phyloP scores from a whole-genome alignment of 2,888 invertebrate genomes.

The Phlogophora meticulosa region DNA sequence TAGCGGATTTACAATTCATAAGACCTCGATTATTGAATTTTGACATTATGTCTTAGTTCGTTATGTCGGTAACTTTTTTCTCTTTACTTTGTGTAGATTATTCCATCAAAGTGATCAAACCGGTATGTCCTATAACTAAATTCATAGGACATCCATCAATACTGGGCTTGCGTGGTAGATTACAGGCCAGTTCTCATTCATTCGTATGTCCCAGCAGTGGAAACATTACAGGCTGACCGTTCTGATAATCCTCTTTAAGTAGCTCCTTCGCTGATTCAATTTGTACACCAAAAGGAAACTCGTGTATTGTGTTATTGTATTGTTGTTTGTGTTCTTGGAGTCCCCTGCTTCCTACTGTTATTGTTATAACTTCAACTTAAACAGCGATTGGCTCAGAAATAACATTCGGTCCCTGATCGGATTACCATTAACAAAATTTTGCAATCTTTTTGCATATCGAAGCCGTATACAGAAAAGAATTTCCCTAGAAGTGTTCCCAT shows the following conservation, averaged over 20 bases:
- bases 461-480: slow-evolving; percentile 11
- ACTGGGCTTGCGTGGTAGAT: no score
- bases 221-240: no score
- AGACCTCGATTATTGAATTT: slow-evolving; percentile 8
- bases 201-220: no score
- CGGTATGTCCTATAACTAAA: no score
- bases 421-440: slow-evolving; percentile 33
- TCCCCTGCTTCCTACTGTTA: slow-evolving; percentile 24
- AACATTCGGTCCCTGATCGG: slow-evolving; percentile 21
- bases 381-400: slow-evolving; percentile 42
- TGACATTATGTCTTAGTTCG: not conserved
- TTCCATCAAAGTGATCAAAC: no score
- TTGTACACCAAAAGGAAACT: slow-evolving; percentile 11
- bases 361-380: slow-evolving; percentile 36
- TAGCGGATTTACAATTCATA: slow-evolving; percentile 21
- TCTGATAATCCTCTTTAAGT: not conserved
- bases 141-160: no score
- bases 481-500: slow-evolving; percentile 34
- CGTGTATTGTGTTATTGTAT: slow-evolving; percentile 15
- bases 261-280: slow-evolving; percentile 13
- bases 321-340: slow-evolving; percentile 38
- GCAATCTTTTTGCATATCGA: slow-evolving; percentile 16
- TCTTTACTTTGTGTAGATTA: no score
- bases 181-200: no score
- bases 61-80: no score